Percentiles rank a stretch among this genome's conserved stretches.
Conservation (phyloP, 2,113 vertebrate species). For the Eonycteris spelaea region DNA sequence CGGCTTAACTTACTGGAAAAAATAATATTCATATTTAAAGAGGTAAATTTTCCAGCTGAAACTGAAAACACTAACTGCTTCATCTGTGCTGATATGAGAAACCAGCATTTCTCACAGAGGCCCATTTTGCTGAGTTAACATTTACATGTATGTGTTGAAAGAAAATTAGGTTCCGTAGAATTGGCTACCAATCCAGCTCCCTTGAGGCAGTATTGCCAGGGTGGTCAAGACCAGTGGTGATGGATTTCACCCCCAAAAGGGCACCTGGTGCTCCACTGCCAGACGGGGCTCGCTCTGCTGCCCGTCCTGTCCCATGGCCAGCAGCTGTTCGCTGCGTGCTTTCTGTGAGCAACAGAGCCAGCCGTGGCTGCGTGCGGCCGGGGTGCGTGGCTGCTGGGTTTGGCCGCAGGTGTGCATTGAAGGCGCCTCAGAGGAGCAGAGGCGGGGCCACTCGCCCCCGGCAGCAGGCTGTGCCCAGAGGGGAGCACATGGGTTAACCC, state of each 20-base stretch:
- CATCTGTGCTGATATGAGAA: slow-evolving; percentile 81
- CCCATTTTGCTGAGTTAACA: slow-evolving; percentile 78
- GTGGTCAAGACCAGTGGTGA: background rate
- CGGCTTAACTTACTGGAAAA: slow-evolving; percentile 83
- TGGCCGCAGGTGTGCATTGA: background rate
- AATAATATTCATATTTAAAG: slow-evolving; percentile 77
- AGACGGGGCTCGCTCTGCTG: background rate
- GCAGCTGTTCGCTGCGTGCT: background rate
- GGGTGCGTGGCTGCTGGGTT: background rate
- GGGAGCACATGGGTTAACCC: too few relatives aligned
- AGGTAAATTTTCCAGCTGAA: slow-evolving; percentile 85
- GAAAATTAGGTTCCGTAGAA: slow-evolving; percentile 59
- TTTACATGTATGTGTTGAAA: slow-evolving; percentile 47
- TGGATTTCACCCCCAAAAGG: background rate
- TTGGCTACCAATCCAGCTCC: background rate
- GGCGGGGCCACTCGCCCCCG: background rate
- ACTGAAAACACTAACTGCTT: slow-evolving; percentile 83
- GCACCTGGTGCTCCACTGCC: background rate
- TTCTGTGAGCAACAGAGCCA: background rate
- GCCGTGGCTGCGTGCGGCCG: background rate
- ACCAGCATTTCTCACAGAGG: slow-evolving; percentile 80
- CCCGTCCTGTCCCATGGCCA: background rate
- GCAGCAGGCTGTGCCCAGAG: background rate
- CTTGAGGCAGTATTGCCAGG: background rate
- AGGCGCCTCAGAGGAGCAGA: background rate